phyloP scores from a whole-genome alignment of 1,140 invertebrate species.

The Ostrea edulis region DNA sequence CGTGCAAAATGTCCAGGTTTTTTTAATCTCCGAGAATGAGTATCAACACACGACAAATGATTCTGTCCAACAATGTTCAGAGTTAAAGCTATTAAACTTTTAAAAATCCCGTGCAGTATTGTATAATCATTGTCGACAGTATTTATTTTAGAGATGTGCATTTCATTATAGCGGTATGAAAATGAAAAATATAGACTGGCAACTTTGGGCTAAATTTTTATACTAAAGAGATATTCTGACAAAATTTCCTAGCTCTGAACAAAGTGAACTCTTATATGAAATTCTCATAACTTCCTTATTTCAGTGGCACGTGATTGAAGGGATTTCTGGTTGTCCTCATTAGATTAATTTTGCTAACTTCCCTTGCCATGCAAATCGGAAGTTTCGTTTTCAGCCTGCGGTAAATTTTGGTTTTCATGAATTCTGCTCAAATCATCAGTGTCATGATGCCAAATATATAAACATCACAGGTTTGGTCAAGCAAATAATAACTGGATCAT shows the following conservation, averaged over 20 bases:
- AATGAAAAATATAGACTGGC: no score
- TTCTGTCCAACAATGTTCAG: constrained; percentile 6
- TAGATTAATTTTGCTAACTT: background rate
- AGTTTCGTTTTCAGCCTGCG: constrained; percentile 15
- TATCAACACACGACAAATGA: constrained; percentile 32
- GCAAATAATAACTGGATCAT: background rate
- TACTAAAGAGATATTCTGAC: background rate
- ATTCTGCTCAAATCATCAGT: constrained; percentile 11
- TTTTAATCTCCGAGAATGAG: constrained; percentile 1
- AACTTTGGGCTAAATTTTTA: no score
- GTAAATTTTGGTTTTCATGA: background rate
- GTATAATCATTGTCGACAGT: background rate
- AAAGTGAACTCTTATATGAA: background rate
- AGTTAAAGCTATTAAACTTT: background rate
- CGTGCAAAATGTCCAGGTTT: constrained; percentile 31
- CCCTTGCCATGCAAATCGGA: background rate
- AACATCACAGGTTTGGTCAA: background rate
- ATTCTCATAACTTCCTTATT: background rate
- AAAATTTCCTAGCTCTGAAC: background rate
- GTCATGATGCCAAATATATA: constrained; percentile 7
- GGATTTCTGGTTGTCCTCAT: background rate
- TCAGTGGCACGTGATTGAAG: constrained; percentile 8
- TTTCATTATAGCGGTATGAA: no score
- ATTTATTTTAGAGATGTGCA: background rate
- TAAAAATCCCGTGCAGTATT: background rate